phyloP scores from a whole-genome alignment of 2,113 vertebrate species.

The Corydoras maculifer region DNA sequence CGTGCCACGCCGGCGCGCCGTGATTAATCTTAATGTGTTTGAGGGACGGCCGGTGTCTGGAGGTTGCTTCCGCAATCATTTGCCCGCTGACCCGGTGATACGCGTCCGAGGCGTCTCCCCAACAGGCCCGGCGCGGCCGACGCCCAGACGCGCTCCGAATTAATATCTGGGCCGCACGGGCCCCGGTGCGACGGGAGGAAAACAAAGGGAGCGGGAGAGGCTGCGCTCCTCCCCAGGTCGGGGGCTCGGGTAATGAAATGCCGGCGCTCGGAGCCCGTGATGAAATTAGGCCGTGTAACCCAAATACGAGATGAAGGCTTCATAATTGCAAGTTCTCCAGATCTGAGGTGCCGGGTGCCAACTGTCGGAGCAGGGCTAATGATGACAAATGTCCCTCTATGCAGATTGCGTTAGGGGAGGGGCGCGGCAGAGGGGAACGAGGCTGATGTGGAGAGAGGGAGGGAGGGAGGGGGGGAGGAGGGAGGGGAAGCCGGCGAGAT shows the following conservation, averaged over 20 bases:
- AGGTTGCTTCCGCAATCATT: constrained; percentile 70
- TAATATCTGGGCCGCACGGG: constrained; percentile 37
- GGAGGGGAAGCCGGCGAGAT: constrained; percentile 43
- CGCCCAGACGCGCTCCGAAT: constrained; percentile 49
- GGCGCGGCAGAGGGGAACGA: constrained; percentile 43
- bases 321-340: constrained; percentile 86
- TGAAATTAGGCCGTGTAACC: constrained; percentile 72
- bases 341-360: constrained; percentile 92
- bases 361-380: constrained; percentile 99
- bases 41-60: constrained; percentile 51
- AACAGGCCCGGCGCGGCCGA: constrained; percentile 44
- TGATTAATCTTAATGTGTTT: constrained; percentile 68
- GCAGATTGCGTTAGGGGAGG: constrained; percentile 81
- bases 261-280: constrained; percentile 53
- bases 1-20: constrained; percentile 23
- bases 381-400: constrained; percentile 99
- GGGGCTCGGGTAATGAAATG: constrained; percentile 59
- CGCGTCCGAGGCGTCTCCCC: constrained; percentile 46
- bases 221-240: constrained; percentile 30
- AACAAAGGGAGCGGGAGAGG: constrained; percentile 35
- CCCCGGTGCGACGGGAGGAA: constrained; percentile 14
- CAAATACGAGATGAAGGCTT: constrained; percentile 79
- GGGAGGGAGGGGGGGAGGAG: constrained; percentile 36
- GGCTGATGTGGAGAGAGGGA: constrained; percentile 2
- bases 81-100: constrained; percentile 67